A percentile compares a stretch with the other conserved stretches of the same genome.
These are phyloP conservation scores for Alcedo atthis DNA, from an alignment of 2,797 vertebrate species.

Conservation along the genomic window DNA sequence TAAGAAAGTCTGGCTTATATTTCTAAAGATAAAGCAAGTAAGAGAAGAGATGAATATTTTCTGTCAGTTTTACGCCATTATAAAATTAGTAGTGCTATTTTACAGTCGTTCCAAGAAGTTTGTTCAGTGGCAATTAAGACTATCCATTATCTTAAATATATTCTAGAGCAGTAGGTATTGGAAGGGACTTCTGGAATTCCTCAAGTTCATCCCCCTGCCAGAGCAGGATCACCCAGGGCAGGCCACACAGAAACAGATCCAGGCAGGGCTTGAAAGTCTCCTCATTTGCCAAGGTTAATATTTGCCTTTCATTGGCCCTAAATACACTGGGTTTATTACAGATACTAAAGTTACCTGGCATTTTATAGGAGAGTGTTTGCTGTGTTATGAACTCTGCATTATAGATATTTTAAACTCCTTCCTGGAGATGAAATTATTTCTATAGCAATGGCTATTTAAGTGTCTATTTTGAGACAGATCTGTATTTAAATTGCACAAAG, in stretches of 20 bases:
- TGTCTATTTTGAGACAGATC: neutral
- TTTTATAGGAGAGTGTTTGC: neutral
- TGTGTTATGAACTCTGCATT: neutral
- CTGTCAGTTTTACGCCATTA: neutral
- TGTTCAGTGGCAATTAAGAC: neutral
- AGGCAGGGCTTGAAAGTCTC: no score
- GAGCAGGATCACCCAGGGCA: no score
- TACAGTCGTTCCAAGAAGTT: neutral
- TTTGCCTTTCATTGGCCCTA: neutral
- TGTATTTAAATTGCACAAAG: neutral
- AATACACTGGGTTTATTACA: neutral
- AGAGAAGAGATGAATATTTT: neutral
- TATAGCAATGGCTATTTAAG: neutral
- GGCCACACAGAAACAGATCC: no score
- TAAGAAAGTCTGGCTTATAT: neutral
- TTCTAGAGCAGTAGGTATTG: no score
- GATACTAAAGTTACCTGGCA: neutral
- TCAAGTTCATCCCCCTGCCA: no score
- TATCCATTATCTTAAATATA: neutral
- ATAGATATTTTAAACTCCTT: neutral
- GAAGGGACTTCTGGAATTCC: no score
- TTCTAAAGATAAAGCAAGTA: neutral
- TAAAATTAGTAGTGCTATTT: neutral
- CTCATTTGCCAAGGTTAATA: slow-evolving; percentile 7
- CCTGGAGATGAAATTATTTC: neutral